Conservation (phyloP, 2,113 vertebrate species). For the Perca flavescens region DNA sequence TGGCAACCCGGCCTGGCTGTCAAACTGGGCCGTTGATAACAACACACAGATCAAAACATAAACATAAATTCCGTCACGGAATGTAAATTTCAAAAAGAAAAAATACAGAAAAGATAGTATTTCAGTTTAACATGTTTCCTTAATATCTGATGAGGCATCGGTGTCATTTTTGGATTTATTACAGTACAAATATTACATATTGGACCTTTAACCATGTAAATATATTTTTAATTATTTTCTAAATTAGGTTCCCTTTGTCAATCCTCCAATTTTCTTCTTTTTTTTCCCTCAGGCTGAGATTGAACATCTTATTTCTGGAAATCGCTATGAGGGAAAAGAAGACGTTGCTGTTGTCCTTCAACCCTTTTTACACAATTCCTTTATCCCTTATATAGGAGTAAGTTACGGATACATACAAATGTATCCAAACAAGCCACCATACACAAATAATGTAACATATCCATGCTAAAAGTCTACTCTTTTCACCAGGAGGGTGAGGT, state of each 20-base stretch:
- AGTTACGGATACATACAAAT: slow-evolving; percentile 59
- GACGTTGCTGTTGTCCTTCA: slow-evolving; percentile 90
- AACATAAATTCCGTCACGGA: no score
- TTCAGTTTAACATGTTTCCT: no score
- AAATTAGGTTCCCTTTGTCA: background rate
- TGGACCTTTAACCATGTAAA: background rate
- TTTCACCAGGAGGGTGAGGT: slow-evolving; percentile 78
- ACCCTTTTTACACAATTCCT: slow-evolving; percentile 87
- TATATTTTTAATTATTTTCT: background rate
- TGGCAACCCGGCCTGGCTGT: no score
- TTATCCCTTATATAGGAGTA: slow-evolving; percentile 85
- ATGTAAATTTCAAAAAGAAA: no score
- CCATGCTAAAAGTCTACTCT: background rate
- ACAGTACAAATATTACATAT: no score
- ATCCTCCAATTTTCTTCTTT: background rate
- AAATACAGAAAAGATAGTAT: no score
- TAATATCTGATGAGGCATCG: no score
- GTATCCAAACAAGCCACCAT: background rate
- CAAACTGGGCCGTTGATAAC: no score
- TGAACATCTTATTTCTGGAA: slow-evolving; percentile 75
- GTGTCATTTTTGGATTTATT: no score
- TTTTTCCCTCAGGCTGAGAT: slow-evolving; percentile 62
- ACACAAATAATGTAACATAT: background rate
- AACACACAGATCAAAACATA: no score
- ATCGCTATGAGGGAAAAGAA: slow-evolving; percentile 81